Percentiles rank a stretch among this genome's conserved stretches.
phyloP scores from a whole-genome alignment of 2,888 invertebrate species.

The Campaea margaritaria region DNA sequence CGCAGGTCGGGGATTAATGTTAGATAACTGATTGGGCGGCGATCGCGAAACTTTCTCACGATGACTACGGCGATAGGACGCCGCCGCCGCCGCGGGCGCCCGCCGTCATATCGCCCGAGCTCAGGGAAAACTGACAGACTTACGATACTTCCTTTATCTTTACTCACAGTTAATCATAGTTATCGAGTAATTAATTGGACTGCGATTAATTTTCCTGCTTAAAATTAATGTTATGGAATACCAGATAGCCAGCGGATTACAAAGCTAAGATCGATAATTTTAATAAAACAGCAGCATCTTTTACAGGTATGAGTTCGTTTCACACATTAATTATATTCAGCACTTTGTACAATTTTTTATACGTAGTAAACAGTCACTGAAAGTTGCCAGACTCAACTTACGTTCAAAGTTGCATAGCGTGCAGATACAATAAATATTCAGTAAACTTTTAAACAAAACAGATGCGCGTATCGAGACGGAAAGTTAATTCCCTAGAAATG shows the following conservation, averaged over 20 bases:
- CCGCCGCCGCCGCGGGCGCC: constrained; percentile 42
- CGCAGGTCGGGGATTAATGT: constrained; percentile 66
- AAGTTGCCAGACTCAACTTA: constrained; percentile 22
- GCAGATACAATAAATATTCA: constrained; percentile 37
- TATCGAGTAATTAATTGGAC: constrained; percentile 34
- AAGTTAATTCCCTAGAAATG: constrained; percentile 67
- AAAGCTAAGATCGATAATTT: neutral
- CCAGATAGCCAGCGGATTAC: neutral
- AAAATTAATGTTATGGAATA: neutral
- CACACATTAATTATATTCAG: constrained; percentile 8
- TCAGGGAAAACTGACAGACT: constrained; percentile 49
- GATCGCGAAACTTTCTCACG: constrained; percentile 79
- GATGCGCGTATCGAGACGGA: constrained; percentile 52
- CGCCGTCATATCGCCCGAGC: constrained; percentile 45
- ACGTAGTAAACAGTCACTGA: constrained; percentile 11
- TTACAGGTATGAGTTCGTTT: neutral
- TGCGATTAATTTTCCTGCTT: constrained; percentile 10
- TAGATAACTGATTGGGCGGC: constrained; percentile 69
- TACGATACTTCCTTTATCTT: constrained; percentile 49
- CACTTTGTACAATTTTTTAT: constrained; percentile 25
- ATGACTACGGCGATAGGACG: constrained; percentile 59
- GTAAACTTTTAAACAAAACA: constrained; percentile 47
- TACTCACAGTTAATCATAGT: constrained; percentile 38
- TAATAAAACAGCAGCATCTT: neutral
- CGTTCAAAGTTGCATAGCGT: constrained; percentile 19